Conservation (phyloP, 1,140 invertebrate species). For the Bombus picipes region DNA sequence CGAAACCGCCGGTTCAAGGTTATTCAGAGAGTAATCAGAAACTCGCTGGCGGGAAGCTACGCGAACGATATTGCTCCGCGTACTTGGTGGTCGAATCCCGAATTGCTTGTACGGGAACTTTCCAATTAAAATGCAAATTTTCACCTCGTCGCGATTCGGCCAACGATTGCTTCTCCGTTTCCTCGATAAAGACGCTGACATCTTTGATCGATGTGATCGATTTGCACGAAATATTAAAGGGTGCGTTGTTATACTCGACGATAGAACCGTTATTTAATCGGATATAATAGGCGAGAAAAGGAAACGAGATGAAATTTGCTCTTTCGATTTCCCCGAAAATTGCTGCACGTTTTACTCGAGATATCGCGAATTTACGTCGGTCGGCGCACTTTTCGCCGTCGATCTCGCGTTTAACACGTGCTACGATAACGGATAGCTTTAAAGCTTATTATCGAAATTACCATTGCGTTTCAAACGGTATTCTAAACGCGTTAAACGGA, state of each 20-base stretch:
- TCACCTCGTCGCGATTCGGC: background rate
- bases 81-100: constrained; percentile 18
- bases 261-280: no score
- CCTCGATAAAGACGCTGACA: background rate
- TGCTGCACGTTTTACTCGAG: no score
- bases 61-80: constrained; percentile 20
- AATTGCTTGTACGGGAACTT: constrained; percentile 35
- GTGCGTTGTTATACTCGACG: no score
- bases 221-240: background rate
- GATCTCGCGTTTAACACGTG: no score
- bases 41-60: constrained; percentile 20
- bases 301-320: no score
- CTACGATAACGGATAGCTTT: no score
- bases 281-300: no score
- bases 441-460: no score
- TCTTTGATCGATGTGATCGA: constrained; percentile 21
- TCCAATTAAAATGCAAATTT: constrained; percentile 46
- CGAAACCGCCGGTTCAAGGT: constrained; percentile 20
- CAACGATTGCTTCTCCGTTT: background rate
- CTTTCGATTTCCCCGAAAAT: no score
- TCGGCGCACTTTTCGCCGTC: no score
- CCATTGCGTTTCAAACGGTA: no score
- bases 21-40: constrained; percentile 44
- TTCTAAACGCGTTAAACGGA: background rate
- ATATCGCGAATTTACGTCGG: no score